Percentiles rank a stretch among this genome's conserved stretches.
Conservation (phyloP, 2,797 vertebrate genomes). For the Anabas testudineus region DNA sequence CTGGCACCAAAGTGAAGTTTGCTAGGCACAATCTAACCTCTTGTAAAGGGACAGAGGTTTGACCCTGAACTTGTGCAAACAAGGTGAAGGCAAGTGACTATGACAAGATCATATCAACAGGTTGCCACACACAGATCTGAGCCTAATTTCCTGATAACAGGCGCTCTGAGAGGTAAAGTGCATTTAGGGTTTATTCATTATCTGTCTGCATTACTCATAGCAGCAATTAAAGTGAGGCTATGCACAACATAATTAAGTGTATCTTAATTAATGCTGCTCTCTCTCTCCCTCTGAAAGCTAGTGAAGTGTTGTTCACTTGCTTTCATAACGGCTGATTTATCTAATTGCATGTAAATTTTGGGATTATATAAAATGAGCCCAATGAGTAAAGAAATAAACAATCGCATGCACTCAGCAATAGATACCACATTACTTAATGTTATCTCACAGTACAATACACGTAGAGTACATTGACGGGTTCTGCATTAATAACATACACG, state of each 20-base stretch:
- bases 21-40: slow-evolving; percentile 2
- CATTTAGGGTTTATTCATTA: slow-evolving; percentile 58
- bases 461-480: slow-evolving; percentile 29
- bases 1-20: neutral
- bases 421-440: neutral
- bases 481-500: slow-evolving; percentile 40
- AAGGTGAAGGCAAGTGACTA: slow-evolving; percentile 32
- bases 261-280: slow-evolving; percentile 61
- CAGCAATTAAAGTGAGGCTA: slow-evolving; percentile 57
- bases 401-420: slow-evolving; percentile 6
- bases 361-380: slow-evolving; percentile 15
- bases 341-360: slow-evolving; percentile 30
- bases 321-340: slow-evolving; percentile 46
- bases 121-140: slow-evolving; percentile 40
- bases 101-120: slow-evolving; percentile 44
- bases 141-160: slow-evolving; percentile 42
- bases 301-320: slow-evolving; percentile 39
- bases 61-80: neutral
- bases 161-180: slow-evolving; percentile 47
- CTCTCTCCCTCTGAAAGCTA: slow-evolving; percentile 40
- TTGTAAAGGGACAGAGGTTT: neutral
- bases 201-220: slow-evolving; percentile 55
- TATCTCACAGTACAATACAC: slow-evolving; percentile 7
- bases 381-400: slow-evolving; percentile 20
- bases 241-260: slow-evolving; percentile 57